These are phyloP conservation scores for Pangasianodon hypophthalmus DNA, from an alignment of 2,113 vertebrate genomes.

Conservation along the genomic window DNA sequence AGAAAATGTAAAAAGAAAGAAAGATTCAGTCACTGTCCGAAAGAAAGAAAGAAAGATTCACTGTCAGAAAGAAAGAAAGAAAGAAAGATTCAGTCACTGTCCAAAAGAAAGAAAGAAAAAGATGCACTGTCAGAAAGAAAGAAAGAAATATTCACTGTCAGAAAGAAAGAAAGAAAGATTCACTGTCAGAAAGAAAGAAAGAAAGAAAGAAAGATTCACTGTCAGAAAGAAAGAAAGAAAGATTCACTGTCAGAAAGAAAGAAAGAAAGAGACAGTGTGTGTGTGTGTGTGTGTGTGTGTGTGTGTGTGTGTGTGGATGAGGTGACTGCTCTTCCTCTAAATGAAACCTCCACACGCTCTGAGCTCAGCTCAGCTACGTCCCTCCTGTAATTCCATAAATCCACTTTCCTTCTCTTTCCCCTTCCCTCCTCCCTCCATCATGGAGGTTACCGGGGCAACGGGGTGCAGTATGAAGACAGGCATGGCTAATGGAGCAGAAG, in stretches of 20 bases:
- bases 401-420: not conserved
- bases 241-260: no score
- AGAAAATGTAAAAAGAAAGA: no score
- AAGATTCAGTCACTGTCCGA: no score
- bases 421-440: slow-evolving; percentile 12
- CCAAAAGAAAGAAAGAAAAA: not conserved
- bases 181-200: no score
- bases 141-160: not conserved
- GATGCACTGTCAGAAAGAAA: no score
- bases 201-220: no score
- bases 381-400: slow-evolving; percentile 16
- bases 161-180: not conserved
- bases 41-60: not conserved
- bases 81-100: no score
- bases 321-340: not conserved
- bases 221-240: not conserved
- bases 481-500: slow-evolving; percentile 48
- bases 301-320: not conserved
- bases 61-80: no score
- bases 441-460: slow-evolving; percentile 40
- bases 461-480: slow-evolving; percentile 19
- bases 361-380: not conserved
- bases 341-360: not conserved
- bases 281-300: not conserved
- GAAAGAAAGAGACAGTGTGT: not conserved